Evolutionary conservation across 2,888 invertebrate species (phyloP).

Genomic region (Leptopilina myrica): DNA sequence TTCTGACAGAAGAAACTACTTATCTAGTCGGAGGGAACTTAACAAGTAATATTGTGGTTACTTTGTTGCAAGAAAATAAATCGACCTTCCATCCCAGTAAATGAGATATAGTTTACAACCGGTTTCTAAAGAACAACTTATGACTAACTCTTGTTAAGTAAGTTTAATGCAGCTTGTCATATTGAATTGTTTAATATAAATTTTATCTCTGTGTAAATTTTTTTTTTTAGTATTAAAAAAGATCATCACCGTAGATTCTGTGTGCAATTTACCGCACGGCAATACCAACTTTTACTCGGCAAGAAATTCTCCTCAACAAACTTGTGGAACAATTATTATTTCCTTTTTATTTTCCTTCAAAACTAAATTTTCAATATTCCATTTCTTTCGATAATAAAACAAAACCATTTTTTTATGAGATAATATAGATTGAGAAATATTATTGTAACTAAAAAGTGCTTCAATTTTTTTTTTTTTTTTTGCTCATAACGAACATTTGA

Average conservation of each 20-base stretch:
- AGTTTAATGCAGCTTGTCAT: constrained; percentile 28
- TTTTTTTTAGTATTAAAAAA: background rate
- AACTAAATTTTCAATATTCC: too few species aligned
- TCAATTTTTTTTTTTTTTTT: background rate
- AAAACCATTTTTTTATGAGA: too few species aligned
- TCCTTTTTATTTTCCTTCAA: too few species aligned
- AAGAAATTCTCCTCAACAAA: too few species aligned
- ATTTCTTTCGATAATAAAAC: too few species aligned
- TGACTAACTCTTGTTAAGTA: constrained; percentile 13
- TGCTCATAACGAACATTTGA: background rate
- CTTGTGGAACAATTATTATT: too few species aligned
- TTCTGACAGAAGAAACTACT: constrained; percentile 11
- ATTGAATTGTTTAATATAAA: constrained; percentile 12
- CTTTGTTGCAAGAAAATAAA: constrained; percentile 30
- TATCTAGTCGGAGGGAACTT: background rate
- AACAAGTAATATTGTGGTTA: constrained; percentile 23
- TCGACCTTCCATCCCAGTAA: constrained; percentile 10
- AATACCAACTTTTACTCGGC: too few species aligned
- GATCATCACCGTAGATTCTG: too few species aligned
- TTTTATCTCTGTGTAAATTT: background rate
- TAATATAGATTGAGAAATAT: background rate
- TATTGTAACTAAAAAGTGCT: background rate
- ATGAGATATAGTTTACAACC: constrained; percentile 21
- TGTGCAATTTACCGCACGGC: too few species aligned
- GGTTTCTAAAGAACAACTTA: constrained; percentile 30